Percentiles rank a stretch among this genome's conserved stretches.
Conservation (phyloP, 2,113 vertebrate genomes). For the Apaloderma vittatum region DNA sequence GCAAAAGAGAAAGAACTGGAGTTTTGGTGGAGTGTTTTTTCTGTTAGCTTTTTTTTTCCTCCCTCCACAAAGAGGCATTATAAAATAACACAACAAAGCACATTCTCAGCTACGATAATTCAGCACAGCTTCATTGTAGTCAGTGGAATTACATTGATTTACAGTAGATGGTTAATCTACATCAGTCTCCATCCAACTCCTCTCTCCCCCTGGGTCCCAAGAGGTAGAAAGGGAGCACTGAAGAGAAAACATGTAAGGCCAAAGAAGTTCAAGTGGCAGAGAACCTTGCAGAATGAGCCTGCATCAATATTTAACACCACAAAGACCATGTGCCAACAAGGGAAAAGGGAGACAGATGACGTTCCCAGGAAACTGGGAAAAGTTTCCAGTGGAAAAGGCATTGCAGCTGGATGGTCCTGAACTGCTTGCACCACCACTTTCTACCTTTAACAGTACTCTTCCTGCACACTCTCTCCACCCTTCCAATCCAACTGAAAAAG, state of each 20-base stretch:
- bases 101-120: conserved; percentile 2
- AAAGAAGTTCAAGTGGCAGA: conserved; percentile 8
- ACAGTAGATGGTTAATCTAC: conserved; percentile 1
- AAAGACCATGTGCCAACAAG: not conserved
- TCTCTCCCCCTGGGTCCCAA: not conserved
- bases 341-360: not conserved
- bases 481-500: not conserved
- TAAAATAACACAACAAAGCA: not conserved
- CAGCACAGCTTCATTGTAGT: not conserved
- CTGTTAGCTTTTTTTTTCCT: not conserved
- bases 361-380: not conserved
- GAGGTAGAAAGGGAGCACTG: conserved; percentile 3
- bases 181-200: not conserved
- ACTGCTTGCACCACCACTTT: not conserved
- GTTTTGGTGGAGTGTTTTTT: not conserved
- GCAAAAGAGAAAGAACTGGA: not conserved
- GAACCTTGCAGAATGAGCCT: not conserved
- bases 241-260: not conserved
- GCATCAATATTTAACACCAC: not conserved
- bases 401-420: not conserved
- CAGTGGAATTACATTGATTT: conserved; percentile 10
- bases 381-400: not conserved
- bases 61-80: not conserved
- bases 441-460: not conserved
- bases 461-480: not conserved